A percentile compares a stretch with the other conserved stretches of the same genome.
Evolutionary conservation across 1,140 invertebrate species (phyloP).

Genomic region (Aphidius gifuensis): DNA sequence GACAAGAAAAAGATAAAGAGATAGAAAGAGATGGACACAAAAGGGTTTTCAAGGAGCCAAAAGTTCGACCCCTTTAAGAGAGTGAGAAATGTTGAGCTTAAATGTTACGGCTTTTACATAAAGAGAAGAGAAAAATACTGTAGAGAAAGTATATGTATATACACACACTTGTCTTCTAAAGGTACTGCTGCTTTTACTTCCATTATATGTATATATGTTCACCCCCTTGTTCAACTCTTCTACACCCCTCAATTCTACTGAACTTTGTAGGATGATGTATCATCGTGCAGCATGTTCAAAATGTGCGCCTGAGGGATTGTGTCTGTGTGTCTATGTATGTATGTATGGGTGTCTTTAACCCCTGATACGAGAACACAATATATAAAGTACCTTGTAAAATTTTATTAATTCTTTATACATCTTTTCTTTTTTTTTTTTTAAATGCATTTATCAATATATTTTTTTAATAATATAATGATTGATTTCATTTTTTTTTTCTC

Average conservation of each 20-base stretch:
- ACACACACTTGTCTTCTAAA: too few relatives aligned
- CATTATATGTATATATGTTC: not conserved
- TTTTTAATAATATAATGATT: not conserved
- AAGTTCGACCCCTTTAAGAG: conserved; percentile 47
- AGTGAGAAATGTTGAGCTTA: conserved; percentile 54
- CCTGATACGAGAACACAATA: conserved; percentile 1
- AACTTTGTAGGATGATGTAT: conserved; percentile 41
- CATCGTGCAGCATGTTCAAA: conserved; percentile 46
- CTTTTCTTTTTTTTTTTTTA: not conserved
- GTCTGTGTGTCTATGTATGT: too few relatives aligned
- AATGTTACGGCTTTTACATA: conserved; percentile 42
- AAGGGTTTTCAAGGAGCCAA: conserved; percentile 47
- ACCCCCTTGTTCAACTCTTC: not conserved
- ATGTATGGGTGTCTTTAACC: not conserved
- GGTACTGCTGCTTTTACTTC: conserved; percentile 18
- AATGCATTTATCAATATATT: not conserved
- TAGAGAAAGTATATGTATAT: too few relatives aligned
- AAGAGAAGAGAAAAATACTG: too few relatives aligned
- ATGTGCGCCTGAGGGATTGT: conserved; percentile 25
- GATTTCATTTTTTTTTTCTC: too few relatives aligned
- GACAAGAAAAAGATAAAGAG: conserved; percentile 35
- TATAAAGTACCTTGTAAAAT: conserved; percentile 10
- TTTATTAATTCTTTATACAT: not conserved
- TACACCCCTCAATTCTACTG: conserved; percentile 4
- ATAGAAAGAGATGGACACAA: conserved; percentile 33